These are phyloP conservation scores for Drosophila sechellia DNA, from an alignment of 1,140 invertebrate species.

Conservation along the genomic window DNA sequence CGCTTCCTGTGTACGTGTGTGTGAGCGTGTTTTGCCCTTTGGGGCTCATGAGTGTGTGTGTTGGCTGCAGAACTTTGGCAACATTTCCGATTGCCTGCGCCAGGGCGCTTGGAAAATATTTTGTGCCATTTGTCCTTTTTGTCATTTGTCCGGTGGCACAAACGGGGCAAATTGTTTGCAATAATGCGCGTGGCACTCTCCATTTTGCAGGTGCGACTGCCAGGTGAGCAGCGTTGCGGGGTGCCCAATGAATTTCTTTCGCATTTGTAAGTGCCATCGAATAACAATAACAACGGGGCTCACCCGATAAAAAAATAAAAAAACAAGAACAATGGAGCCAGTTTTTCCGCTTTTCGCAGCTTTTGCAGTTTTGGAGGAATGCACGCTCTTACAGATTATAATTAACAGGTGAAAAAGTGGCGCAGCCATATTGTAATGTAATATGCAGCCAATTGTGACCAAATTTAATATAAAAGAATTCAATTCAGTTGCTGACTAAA, in stretches of 20 bases:
- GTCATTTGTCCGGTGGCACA: constrained; percentile 74
- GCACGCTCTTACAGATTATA: constrained; percentile 15
- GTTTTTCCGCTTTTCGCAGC: constrained; percentile 8
- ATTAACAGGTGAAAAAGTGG: constrained; percentile 41
- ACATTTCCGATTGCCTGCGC: constrained; percentile 74
- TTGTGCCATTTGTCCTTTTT: constrained; percentile 57
- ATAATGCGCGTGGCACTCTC: constrained; percentile 70
- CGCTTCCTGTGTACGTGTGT: constrained; percentile 4
- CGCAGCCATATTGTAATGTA: constrained; percentile 1
- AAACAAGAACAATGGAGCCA: constrained; percentile 26
- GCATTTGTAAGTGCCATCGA: constrained; percentile 57
- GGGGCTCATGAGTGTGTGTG: constrained; percentile 29
- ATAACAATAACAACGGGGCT: constrained; percentile 37
- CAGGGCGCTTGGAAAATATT: constrained; percentile 41
- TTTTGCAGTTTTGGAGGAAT: constrained; percentile 2
- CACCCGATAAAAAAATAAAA: constrained; percentile 2
- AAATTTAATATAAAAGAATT: neutral
- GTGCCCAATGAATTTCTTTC: constrained; percentile 65
- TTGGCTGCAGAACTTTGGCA: constrained; percentile 71
- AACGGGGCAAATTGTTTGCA: constrained; percentile 79
- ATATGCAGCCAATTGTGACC: constrained; percentile 14
- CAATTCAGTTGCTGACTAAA: constrained; percentile 3
- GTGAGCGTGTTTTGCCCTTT: constrained; percentile 25
- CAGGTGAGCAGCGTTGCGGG: constrained; percentile 21
- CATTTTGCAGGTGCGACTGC: constrained; percentile 30